phyloP scores from a whole-genome alignment of 2,113 vertebrate species.

The Mus spicilegus region DNA sequence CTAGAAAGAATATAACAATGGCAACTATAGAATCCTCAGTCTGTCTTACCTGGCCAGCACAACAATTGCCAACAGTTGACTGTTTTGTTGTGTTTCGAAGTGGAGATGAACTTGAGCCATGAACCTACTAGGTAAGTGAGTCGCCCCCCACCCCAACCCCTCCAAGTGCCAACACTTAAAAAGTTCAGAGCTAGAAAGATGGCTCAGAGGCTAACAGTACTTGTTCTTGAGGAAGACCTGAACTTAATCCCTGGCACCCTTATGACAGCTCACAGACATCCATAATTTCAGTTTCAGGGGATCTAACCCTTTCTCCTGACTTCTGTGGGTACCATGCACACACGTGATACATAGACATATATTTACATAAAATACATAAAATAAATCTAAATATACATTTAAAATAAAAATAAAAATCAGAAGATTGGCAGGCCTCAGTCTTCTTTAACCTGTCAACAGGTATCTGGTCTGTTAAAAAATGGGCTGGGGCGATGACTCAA shows the following conservation, averaged over 20 bases:
- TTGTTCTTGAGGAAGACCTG: not conserved
- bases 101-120: not conserved
- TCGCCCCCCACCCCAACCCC: not conserved
- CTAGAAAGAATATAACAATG: not conserved
- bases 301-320: not conserved
- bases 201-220: not conserved
- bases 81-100: not conserved
- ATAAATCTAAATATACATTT: not conserved
- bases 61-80: not conserved
- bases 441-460: not conserved
- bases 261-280: not conserved
- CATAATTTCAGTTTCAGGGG: not conserved
- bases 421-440: not conserved
- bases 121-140: not conserved
- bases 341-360: not conserved
- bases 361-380: not conserved
- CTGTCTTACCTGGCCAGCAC: not conserved
- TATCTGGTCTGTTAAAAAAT: not conserved
- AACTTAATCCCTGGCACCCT: no score
- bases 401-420: not conserved
- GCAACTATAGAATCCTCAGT: not conserved
- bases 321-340: not conserved
- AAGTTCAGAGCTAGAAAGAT: not conserved
- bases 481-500: not conserved
- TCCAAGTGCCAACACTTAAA: conserved; percentile 12